Percentiles rank a stretch among this genome's conserved stretches.
Evolutionary conservation across 2,888 invertebrate species (phyloP).

Genomic region (Pollenia amentaria): DNA sequence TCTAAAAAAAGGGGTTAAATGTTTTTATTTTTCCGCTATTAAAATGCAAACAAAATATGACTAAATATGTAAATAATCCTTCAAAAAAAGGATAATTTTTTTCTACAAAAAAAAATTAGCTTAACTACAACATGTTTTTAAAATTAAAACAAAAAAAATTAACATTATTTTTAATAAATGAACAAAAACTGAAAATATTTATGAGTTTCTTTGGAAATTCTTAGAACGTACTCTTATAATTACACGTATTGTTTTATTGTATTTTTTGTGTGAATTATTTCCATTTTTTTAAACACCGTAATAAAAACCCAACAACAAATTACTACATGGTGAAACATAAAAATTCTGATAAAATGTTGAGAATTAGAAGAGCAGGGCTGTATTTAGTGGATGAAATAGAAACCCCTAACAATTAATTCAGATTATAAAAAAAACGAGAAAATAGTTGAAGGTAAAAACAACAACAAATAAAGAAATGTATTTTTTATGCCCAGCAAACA

Average conservation of each 20-base stretch:
- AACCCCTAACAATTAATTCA: slow-evolving; percentile 64
- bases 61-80: slow-evolving; percentile 51
- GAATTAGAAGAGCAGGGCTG: slow-evolving; percentile 9
- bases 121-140: slow-evolving; percentile 51
- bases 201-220: slow-evolving; percentile 68
- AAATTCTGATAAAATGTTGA: slow-evolving; percentile 45
- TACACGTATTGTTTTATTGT: slow-evolving; percentile 53
- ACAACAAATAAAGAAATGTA: slow-evolving; percentile 1
- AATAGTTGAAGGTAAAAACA: slow-evolving; percentile 13
- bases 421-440: slow-evolving; percentile 33
- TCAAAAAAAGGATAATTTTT: slow-evolving; percentile 29
- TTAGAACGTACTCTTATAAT: slow-evolving; percentile 53
- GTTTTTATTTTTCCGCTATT: slow-evolving; percentile 67
- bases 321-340: slow-evolving; percentile 44
- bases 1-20: slow-evolving; percentile 64
- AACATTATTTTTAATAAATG: slow-evolving; percentile 39
- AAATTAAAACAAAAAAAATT: slow-evolving; percentile 49
- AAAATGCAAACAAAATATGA: slow-evolving; percentile 49
- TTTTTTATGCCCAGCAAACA: not conserved
- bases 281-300: slow-evolving; percentile 52
- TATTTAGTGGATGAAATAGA: slow-evolving; percentile 11
- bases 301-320: slow-evolving; percentile 60
- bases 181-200: slow-evolving; percentile 55
- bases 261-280: slow-evolving; percentile 53
- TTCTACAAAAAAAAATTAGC: slow-evolving; percentile 1